Percentiles rank a stretch among this genome's conserved stretches.
Evolutionary conservation across 2,888 invertebrate species (phyloP).

Genomic region (Apotomis capreana): DNA sequence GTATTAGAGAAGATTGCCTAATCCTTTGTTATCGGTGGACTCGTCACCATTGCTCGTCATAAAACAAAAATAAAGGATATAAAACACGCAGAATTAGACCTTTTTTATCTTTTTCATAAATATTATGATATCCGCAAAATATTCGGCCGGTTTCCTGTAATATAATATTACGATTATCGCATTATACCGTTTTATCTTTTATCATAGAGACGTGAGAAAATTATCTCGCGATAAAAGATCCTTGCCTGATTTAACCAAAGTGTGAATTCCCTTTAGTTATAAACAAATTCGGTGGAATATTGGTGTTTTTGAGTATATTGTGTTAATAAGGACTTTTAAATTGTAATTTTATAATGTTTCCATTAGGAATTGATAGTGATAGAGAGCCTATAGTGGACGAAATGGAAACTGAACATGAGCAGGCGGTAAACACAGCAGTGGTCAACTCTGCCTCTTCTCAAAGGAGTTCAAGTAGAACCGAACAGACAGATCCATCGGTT

Average conservation of each 20-base stretch:
- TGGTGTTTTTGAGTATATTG: background rate
- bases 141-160: background rate
- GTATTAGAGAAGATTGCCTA: too few species aligned
- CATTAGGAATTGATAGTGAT: constrained; percentile 13
- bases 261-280: constrained; percentile 10
- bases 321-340: background rate
- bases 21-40: too few species aligned
- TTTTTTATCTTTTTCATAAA: background rate
- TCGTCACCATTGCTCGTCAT: too few species aligned
- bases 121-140: too few species aligned
- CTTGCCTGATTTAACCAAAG: constrained; percentile 44
- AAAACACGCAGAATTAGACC: background rate
- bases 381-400: constrained; percentile 27
- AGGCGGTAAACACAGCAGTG: background rate
- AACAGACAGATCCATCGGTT: background rate
- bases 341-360: background rate
- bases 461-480: background rate
- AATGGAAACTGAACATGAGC: constrained; percentile 22
- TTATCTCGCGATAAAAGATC: constrained; percentile 55
- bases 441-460: background rate
- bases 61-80: too few species aligned
- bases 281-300: background rate
- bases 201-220: constrained; percentile 55
- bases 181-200: constrained; percentile 44
- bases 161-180: constrained; percentile 26